Evolutionary conservation across 2,797 vertebrate species (phyloP), one percentile per base, ranked within the genome.

Genomic region (Halcyon smyrnensis): DNA sequence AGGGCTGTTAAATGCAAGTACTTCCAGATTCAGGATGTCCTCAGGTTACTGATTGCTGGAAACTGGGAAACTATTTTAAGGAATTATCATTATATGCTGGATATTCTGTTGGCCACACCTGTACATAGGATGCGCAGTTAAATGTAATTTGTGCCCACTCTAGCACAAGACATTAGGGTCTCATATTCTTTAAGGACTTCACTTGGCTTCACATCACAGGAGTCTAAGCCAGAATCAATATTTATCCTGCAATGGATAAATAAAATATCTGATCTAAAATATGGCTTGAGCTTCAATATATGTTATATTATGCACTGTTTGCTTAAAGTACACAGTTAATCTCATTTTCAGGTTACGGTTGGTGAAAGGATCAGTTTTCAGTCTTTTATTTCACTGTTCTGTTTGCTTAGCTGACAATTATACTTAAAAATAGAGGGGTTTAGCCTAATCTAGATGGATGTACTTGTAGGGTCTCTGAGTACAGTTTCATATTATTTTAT

Each of bases 391-490:
- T 90, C 80, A 78, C 57, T 68, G 16, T 43, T 92, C 41, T 93
- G 41, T 93, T 97, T 93, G 57, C 74, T 94, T 92, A 95, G 94
- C 88, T 92, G 86, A 81, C 36, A 57, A 53, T 71, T 51, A 54
- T 30, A 70, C 15, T 83, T 71, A 60, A 90, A 95, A 89, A 70
- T 86, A 92, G 74, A 75, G 16, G 32, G 34, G 14, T 27, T 93
- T 81, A 92, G 8, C 80, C 50, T 80, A 18, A 14, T 86, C 46
- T 59, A 36, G 34, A 27, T 75, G 25, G 41, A 89, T 56, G 45
- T 48, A 62, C 23, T 93, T 84, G 23, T 64, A 75, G 28, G 34
- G 65, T 74, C 57, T 86, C 14, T 69, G 50, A 92, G 37, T 81
- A 92, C 2, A 4, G 34, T 65, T 78, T 92, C n/a, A 9, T 79